These are phyloP conservation scores for Pachycephus smyrnensis DNA, from an alignment of 2,888 invertebrate genomes.

Conservation along the genomic window DNA sequence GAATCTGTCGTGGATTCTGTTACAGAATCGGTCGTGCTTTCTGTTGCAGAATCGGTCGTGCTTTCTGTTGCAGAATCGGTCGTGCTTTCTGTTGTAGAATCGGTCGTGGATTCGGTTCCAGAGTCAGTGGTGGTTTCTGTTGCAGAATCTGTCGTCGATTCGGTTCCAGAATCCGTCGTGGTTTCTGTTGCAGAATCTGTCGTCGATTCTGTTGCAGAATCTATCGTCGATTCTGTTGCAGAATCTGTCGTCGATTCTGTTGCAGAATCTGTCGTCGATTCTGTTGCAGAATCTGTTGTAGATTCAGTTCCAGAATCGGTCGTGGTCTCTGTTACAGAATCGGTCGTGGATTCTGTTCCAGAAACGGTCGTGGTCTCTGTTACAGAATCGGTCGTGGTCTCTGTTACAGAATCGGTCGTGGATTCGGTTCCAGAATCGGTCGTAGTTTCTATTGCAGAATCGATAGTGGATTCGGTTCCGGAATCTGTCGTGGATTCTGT, in stretches of 20 bases:
- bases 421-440: not conserved
- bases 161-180: constrained; percentile 3
- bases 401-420: not conserved
- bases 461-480: not conserved
- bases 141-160: not conserved
- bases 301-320: not conserved
- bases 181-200: not conserved
- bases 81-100: not conserved
- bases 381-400: not conserved
- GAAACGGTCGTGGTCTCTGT: not conserved
- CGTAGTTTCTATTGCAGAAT: not conserved
- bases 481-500: not conserved
- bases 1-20: not conserved
- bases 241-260: not conserved
- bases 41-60: not conserved
- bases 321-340: not conserved
- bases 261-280: not conserved
- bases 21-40: not conserved
- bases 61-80: not conserved
- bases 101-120: not conserved
- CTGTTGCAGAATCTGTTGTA: not conserved
- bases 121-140: not conserved
- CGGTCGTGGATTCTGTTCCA: not conserved
- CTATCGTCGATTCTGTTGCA: too few relatives aligned
- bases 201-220: not conserved